These are phyloP conservation scores for Zaprionus davidi DNA, from an alignment of 1,140 invertebrate species.

Conservation along the genomic window DNA sequence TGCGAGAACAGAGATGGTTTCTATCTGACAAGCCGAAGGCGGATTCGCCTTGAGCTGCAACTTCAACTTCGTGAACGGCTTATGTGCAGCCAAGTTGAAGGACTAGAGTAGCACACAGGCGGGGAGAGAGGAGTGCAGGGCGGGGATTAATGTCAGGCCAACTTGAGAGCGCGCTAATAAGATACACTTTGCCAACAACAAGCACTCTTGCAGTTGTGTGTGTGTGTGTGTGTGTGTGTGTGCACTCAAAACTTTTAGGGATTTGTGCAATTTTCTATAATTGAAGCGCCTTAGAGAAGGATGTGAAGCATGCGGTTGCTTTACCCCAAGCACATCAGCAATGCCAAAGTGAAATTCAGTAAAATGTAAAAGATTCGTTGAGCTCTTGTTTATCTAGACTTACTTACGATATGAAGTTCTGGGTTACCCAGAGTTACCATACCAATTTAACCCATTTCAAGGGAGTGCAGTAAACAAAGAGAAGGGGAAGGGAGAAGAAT, in stretches of 20 bases:
- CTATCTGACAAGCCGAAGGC: slow-evolving; percentile 19
- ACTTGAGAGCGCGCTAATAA: slow-evolving; percentile 73
- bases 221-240: slow-evolving; percentile 23
- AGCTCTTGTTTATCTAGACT: background rate
- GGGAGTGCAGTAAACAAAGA: background rate
- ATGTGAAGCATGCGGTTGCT: slow-evolving; percentile 10
- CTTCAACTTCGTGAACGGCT: slow-evolving; percentile 37
- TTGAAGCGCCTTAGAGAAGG: slow-evolving; percentile 46
- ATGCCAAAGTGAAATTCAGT: background rate
- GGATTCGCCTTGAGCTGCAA: background rate
- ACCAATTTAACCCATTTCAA: background rate
- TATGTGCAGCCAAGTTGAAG: slow-evolving; percentile 76
- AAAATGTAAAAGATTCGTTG: background rate
- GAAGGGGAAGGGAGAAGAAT: background rate
- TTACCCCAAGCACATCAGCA: no score
- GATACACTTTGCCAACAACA: slow-evolving; percentile 48
- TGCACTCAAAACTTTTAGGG: slow-evolving; percentile 62
- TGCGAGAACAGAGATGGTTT: background rate
- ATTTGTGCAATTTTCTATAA: slow-evolving; percentile 76
- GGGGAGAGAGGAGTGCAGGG: background rate
- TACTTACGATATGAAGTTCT: background rate
- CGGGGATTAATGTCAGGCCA: slow-evolving; percentile 68
- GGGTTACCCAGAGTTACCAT: background rate
- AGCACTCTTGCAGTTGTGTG: slow-evolving; percentile 2
- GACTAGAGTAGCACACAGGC: background rate